These are phyloP conservation scores for Montipora sp. DNA, from an alignment of 64 coral and sea anemone species.

Conservation along the genomic window DNA sequence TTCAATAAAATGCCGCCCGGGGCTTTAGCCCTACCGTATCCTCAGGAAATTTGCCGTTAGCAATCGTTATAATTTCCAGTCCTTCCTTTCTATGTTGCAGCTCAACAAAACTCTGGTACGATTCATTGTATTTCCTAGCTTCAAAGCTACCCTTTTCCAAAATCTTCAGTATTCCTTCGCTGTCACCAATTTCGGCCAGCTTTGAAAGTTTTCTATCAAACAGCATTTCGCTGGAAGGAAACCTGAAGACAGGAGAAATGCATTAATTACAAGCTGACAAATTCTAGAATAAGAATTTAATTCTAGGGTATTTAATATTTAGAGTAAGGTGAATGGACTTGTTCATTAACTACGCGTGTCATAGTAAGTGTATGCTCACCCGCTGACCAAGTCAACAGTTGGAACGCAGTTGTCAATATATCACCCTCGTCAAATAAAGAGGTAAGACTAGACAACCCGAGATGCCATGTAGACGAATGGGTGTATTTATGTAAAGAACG, in stretches of 20 bases:
- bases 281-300: too few relatives aligned
- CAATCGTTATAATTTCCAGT: constrained; percentile 43
- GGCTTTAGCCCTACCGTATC: constrained; percentile 52
- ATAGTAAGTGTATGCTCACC: too few relatives aligned
- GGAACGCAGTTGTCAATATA: too few relatives aligned
- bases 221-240: constrained; percentile 77
- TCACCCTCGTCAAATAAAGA: too few relatives aligned
- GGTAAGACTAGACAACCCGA: too few relatives aligned
- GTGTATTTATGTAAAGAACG: too few relatives aligned
- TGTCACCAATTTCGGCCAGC: constrained; percentile 49
- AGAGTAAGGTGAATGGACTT: too few relatives aligned
- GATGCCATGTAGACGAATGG: too few relatives aligned
- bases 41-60: constrained; percentile 70
- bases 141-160: constrained; percentile 75
- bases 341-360: too few relatives aligned
- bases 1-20: too few relatives aligned
- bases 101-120: constrained; percentile 79
- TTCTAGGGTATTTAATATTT: too few relatives aligned
- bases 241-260: constrained; percentile 32
- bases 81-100: constrained; percentile 68
- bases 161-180: constrained; percentile 47
- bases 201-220: constrained; percentile 59
- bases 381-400: too few relatives aligned
- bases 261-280: background rate
- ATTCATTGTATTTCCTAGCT: constrained; percentile 73